A percentile compares a stretch with the other conserved stretches of the same genome.
These are phyloP conservation scores for Poeciliopsis paucimaculata DNA, from an alignment of 2,797 vertebrate species.

Conservation along the genomic window DNA sequence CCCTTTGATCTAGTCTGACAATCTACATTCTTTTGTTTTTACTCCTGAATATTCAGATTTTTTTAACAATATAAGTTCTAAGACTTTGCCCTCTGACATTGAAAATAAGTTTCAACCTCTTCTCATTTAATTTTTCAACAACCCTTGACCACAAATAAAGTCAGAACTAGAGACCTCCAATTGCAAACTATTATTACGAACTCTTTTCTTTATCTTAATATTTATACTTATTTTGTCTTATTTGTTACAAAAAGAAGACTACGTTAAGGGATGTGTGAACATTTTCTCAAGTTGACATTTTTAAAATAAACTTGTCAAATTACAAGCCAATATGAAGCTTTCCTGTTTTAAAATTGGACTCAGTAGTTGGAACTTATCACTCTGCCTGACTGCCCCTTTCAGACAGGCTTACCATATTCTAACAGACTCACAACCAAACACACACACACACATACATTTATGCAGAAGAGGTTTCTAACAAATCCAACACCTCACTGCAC, in stretches of 20 bases:
- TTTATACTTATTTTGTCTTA: neutral
- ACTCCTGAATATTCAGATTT: neutral
- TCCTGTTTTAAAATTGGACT: neutral
- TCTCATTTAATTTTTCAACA: neutral
- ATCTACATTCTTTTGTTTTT: neutral
- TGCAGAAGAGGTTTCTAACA: constrained; percentile 61
- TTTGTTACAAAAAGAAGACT: neutral
- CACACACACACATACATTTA: constrained; percentile 32
- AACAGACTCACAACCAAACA: constrained; percentile 11
- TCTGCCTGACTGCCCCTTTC: constrained; percentile 10
- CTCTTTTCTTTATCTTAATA: neutral
- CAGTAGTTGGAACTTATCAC: constrained; percentile 27
- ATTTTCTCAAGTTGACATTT: neutral
- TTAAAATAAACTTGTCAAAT: neutral
- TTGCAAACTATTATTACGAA: neutral
- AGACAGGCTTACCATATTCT: neutral
- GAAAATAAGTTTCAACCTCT: neutral
- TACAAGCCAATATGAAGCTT: neutral
- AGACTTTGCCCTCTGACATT: neutral
- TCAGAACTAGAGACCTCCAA: neutral
- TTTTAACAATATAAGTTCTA: neutral
- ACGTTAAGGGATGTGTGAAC: neutral
- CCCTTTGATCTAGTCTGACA: neutral
- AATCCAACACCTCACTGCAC: constrained; percentile 66
- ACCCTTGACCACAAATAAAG: neutral